Evolutionary conservation across 2,113 vertebrate species (phyloP).

Genomic region (Daphoenositta chrysoptera): DNA sequence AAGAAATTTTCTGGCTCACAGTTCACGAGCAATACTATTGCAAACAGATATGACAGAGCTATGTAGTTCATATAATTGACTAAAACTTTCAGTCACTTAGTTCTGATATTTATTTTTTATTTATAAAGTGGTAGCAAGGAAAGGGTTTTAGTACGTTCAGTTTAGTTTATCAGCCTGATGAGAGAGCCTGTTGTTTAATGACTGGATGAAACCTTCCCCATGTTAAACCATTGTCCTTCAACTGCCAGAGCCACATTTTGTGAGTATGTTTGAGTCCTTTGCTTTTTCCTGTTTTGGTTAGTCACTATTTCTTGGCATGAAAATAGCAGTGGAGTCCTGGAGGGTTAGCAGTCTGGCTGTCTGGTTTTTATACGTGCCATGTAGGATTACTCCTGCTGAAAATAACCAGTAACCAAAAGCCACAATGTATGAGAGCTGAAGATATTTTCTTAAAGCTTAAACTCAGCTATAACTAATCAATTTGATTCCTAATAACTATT

Average conservation of each 20-base stretch:
- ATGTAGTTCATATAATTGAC: background rate
- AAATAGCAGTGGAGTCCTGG: background rate
- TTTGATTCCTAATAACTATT: slow-evolving; percentile 10
- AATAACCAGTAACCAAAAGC: background rate
- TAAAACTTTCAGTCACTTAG: background rate
- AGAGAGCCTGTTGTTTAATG: background rate
- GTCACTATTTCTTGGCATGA: background rate
- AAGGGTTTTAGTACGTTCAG: background rate
- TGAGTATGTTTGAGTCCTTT: background rate
- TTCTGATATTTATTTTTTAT: background rate
- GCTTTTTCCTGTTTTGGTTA: slow-evolving; percentile 1
- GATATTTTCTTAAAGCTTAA: background rate
- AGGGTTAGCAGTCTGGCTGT: background rate
- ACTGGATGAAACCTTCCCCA: background rate
- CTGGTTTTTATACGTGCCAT: background rate
- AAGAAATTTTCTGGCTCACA: background rate
- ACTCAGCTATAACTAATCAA: background rate
- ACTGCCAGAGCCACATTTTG: slow-evolving; percentile 5
- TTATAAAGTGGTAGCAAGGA: background rate
- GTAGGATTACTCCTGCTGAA: background rate
- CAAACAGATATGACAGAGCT: background rate
- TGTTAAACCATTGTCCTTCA: background rate
- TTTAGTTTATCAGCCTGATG: background rate
- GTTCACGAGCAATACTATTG: background rate
- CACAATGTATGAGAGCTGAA: background rate